Evolutionary conservation across 2,113 vertebrate genomes (phyloP).

Genomic region (Leptobrachium leishanense): DNA sequence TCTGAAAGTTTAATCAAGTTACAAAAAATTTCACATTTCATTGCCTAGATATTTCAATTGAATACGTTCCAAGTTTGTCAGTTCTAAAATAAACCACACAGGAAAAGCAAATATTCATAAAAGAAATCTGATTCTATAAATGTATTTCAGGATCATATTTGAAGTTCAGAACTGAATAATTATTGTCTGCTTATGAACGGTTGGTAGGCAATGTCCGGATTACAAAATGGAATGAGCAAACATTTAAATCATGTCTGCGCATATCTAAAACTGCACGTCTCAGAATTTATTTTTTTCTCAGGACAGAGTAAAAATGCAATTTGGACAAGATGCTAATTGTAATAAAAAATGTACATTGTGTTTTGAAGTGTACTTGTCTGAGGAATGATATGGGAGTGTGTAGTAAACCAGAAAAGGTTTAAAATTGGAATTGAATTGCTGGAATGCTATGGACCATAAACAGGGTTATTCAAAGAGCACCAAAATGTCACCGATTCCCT

Average conservation of each 20-base stretch:
- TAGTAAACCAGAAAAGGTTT: no score
- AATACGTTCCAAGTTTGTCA: slow-evolving; percentile 26
- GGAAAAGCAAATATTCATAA: slow-evolving; percentile 48
- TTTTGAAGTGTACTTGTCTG: no score
- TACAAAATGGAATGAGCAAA: slow-evolving; percentile 42
- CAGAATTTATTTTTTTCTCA: slow-evolving; percentile 7
- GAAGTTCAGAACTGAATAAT: slow-evolving; percentile 47
- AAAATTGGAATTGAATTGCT: no score
- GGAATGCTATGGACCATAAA: no score
- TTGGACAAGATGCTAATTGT: slow-evolving; percentile 24
- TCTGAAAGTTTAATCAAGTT: slow-evolving; percentile 31
- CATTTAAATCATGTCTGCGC: slow-evolving; percentile 42
- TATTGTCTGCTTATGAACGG: slow-evolving; percentile 39
- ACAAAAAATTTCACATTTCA: slow-evolving; percentile 34
- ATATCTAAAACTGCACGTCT: slow-evolving; percentile 21
- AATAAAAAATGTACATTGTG: not conserved
- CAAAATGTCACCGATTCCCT: no score
- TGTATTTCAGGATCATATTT: slow-evolving; percentile 45
- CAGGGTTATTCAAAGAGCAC: no score
- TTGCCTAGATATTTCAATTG: slow-evolving; percentile 43
- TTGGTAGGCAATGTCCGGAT: slow-evolving; percentile 31
- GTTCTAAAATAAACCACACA: slow-evolving; percentile 41
- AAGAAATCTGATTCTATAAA: slow-evolving; percentile 46
- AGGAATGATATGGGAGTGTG: no score
- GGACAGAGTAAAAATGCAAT: slow-evolving; percentile 32